phyloP scores from a whole-genome alignment of 2,888 invertebrate genomes.

The Lutraria lutraria region DNA sequence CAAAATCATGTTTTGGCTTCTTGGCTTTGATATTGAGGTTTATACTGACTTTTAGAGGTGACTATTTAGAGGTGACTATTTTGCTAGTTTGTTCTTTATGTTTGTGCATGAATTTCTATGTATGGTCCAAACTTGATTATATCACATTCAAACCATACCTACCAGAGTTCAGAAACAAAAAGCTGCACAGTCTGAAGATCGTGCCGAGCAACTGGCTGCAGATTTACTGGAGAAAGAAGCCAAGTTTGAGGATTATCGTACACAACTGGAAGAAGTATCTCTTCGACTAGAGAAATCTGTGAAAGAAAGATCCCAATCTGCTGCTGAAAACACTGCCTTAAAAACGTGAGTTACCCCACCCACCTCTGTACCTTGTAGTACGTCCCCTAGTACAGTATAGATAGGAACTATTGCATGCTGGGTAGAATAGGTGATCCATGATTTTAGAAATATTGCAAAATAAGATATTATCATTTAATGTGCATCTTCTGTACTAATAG shows the following conservation, averaged over 20 bases:
- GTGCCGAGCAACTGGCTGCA: conserved; percentile 80
- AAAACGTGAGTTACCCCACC: conserved; percentile 80
- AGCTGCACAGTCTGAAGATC: conserved; percentile 83
- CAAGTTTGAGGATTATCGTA: conserved; percentile 79
- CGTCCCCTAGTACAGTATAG: not conserved
- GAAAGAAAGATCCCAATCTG: conserved; percentile 79
- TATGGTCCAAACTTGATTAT: not conserved
- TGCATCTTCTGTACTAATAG: not conserved
- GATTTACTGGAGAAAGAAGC: conserved; percentile 83
- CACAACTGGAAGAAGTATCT: conserved; percentile 78
- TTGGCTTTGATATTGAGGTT: not conserved
- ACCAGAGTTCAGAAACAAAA: conserved; percentile 85
- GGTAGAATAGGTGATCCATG: not conserved
- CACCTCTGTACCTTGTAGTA: not conserved
- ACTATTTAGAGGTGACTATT: not conserved
- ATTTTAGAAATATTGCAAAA: not conserved
- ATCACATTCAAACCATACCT: not conserved
- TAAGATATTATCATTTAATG: not conserved
- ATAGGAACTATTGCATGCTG: not conserved
- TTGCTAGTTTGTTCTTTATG: not conserved
- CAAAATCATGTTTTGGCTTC: not conserved
- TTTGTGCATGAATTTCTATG: not conserved
- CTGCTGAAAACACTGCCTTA: conserved; percentile 79
- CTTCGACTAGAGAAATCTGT: conserved; percentile 78
- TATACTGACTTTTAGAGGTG: not conserved